Conservation (phyloP, 1,140 invertebrate species). For the Xylocopa sonorina region DNA sequence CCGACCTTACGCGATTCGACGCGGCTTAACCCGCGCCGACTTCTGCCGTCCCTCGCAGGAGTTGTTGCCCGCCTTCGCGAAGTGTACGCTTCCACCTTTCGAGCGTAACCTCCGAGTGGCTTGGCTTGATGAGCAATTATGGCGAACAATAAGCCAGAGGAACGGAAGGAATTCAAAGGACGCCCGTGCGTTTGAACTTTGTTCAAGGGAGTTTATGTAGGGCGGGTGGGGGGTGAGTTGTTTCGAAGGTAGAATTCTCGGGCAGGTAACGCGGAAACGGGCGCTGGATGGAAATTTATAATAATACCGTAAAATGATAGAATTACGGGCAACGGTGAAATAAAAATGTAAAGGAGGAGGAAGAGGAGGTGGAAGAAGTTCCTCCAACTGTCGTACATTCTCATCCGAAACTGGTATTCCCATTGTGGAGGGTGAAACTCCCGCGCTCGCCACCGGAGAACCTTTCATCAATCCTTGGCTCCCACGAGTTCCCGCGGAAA, state of each 20-base stretch:
- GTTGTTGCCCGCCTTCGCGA: neutral
- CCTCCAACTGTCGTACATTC: neutral
- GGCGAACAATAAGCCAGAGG: neutral
- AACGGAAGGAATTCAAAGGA: neutral
- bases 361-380: neutral
- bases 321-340: neutral
- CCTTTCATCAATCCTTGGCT: neutral
- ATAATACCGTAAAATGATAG: too few species aligned
- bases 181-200: neutral
- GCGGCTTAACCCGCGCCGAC: neutral
- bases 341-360: neutral
- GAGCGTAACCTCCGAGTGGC: neutral
- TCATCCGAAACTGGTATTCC: neutral
- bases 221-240: too few species aligned
- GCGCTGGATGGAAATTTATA: too few species aligned
- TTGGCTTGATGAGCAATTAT: neutral
- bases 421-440: neutral
- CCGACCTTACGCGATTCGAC: constrained; percentile 7
- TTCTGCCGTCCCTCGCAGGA: neutral
- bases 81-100: neutral
- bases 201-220: too few species aligned
- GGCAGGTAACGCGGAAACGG: too few species aligned
- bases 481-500: neutral
- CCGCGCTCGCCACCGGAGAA: neutral
- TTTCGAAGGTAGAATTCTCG: neutral